Evolutionary conservation across 1,140 invertebrate genomes (phyloP).

Genomic region (Trachymyrmex cornetzi): DNA sequence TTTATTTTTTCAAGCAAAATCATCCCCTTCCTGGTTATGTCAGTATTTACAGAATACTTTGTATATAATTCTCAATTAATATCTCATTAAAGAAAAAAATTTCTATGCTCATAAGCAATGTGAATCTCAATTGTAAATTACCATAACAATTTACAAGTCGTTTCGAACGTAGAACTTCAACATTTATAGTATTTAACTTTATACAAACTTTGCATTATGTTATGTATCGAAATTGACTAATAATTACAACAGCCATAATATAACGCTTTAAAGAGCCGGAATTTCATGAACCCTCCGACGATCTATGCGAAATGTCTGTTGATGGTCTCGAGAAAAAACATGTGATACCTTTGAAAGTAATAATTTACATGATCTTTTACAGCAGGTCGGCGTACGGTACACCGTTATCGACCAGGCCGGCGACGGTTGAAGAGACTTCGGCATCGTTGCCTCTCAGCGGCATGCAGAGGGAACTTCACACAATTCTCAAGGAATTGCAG

Average conservation of each 20-base stretch:
- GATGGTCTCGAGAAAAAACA: not conserved
- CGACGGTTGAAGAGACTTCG: slow-evolving; percentile 88
- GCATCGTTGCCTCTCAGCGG: slow-evolving; percentile 86
- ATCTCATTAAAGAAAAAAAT: not conserved
- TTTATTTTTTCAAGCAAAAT: no score
- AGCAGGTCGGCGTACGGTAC: slow-evolving; percentile 88
- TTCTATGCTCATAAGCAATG: not conserved
- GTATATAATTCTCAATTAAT: not conserved
- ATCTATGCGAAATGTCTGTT: slow-evolving; percentile 1
- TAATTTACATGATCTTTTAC: slow-evolving; percentile 68
- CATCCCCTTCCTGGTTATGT: no score
- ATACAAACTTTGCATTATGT: not conserved
- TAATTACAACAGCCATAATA: not conserved
- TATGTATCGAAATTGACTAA: not conserved
- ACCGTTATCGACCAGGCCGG: slow-evolving; percentile 85
- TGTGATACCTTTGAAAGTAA: not conserved
- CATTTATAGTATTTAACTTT: not conserved
- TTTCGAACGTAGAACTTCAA: not conserved
- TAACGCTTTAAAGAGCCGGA: not conserved
- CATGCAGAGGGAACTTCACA: slow-evolving; percentile 91
- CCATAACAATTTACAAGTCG: not conserved
- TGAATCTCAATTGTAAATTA: not conserved
- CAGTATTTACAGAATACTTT: no score
- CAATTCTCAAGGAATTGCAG: slow-evolving; percentile 96
- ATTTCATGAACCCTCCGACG: not conserved